A percentile compares a stretch with the other conserved stretches of the same genome.
phyloP scores from a whole-genome alignment of 2,113 vertebrate species.

The Cepphus grylle region DNA sequence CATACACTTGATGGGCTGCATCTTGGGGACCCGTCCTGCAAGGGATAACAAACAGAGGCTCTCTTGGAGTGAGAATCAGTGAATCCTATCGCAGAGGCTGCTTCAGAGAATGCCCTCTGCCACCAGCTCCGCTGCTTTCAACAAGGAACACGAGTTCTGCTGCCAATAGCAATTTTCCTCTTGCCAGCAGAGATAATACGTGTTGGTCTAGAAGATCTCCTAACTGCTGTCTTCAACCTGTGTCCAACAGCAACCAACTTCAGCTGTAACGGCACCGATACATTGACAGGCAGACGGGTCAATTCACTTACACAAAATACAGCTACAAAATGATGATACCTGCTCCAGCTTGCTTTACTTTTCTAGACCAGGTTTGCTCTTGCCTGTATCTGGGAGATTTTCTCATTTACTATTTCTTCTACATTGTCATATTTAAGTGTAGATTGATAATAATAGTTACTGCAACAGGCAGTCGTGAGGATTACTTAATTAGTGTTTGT shows the following conservation, averaged over 20 bases:
- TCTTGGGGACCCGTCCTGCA: background rate
- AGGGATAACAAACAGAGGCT: background rate
- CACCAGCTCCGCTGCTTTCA: background rate
- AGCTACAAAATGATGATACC: background rate
- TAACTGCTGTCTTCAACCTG: background rate
- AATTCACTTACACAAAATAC: background rate
- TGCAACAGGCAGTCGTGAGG: constrained; percentile 14
- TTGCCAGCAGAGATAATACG: background rate
- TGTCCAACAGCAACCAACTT: background rate
- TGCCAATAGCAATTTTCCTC: background rate
- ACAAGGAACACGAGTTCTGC: background rate
- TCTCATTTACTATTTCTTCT: constrained; percentile 10
- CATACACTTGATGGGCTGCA: background rate
- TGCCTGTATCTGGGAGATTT: background rate
- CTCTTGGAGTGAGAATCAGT: background rate
- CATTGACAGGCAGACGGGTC: background rate
- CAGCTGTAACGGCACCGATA: accelerated
- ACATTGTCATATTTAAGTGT: background rate
- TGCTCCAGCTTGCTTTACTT: background rate
- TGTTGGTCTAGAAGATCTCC: background rate
- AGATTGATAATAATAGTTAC: constrained; percentile 30
- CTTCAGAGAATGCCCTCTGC: background rate
- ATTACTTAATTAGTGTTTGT: constrained; percentile 53
- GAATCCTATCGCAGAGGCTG: background rate
- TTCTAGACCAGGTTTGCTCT: background rate